Conservation (phyloP, 2,888 invertebrate species). For the Adelphocoris suturalis region DNA sequence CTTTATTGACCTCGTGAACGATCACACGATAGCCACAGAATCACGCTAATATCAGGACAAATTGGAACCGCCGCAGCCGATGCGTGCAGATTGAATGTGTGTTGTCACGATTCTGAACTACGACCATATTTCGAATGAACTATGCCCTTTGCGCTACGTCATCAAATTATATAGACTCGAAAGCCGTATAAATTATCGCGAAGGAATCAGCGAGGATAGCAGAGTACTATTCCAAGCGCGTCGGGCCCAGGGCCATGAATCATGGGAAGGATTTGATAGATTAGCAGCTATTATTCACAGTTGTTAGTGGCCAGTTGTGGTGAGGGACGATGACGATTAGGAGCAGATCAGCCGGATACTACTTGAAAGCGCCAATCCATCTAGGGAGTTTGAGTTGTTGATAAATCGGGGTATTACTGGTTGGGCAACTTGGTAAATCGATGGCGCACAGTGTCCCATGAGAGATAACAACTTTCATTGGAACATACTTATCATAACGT, state of each 20-base stretch:
- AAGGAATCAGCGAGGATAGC: conserved; percentile 3
- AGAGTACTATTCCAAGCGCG: neutral
- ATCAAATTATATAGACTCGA: conserved; percentile 31
- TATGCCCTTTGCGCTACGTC: neutral
- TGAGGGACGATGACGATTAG: conserved; percentile 34
- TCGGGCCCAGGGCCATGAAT: neutral
- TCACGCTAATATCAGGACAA: no score
- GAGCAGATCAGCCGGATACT: conserved; percentile 16
- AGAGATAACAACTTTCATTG: neutral
- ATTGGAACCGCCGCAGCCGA: no score
- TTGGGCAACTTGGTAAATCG: neutral
- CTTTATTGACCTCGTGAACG: no score
- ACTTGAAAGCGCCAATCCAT: neutral
- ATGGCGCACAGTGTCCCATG: neutral
- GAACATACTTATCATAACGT: no score
- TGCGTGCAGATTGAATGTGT: neutral
- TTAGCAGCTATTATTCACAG: conserved; percentile 48
- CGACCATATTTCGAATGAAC: conserved; percentile 30
- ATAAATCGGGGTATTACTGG: conserved; percentile 26
- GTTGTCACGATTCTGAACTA: neutral
- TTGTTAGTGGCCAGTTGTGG: conserved; percentile 60
- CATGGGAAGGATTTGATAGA: conserved; percentile 44
- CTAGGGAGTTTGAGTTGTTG: neutral
- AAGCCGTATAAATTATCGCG: conserved; percentile 11
- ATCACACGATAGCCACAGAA: no score